Percentiles rank a stretch among this genome's conserved stretches.
These are phyloP conservation scores for Lacanobia oleracea DNA, from an alignment of 2,888 invertebrate genomes.

Conservation along the genomic window DNA sequence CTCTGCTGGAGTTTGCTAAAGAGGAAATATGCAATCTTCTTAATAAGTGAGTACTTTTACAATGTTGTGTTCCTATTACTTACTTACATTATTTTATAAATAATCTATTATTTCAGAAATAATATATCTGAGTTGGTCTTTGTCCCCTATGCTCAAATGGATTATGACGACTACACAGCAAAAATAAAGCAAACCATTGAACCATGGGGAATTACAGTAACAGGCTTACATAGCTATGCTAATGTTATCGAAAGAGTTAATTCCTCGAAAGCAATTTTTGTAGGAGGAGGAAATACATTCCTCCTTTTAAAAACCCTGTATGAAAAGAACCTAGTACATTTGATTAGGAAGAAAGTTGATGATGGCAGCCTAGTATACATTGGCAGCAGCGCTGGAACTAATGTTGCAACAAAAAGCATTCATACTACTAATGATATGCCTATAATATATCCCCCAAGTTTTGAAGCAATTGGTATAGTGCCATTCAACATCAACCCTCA, in stretches of 20 bases:
- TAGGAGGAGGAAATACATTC: constrained; percentile 96
- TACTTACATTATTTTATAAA: not conserved
- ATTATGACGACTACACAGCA: constrained; percentile 92
- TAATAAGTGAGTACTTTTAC: constrained; percentile 86
- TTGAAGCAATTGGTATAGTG: constrained; percentile 93
- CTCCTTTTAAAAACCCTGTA: constrained; percentile 93
- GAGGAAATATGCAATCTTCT: constrained; percentile 91
- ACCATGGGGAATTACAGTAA: constrained; percentile 92
- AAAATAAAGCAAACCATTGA: constrained; percentile 91
- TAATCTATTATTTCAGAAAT: constrained; percentile 87
- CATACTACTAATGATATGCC: constrained; percentile 97
- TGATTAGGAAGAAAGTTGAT: constrained; percentile 92
- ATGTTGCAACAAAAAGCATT: constrained; percentile 95
- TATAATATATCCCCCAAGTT: constrained; percentile 94
- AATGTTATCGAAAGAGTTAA: constrained; percentile 91
- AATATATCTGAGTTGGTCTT: constrained; percentile 92
- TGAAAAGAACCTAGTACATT: constrained; percentile 91
- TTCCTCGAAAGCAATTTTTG: constrained; percentile 93
- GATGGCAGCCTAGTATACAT: constrained; percentile 93
- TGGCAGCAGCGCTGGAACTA: constrained; percentile 95
- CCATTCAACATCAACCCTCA: constrained; percentile 97
- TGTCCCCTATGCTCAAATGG: constrained; percentile 93
- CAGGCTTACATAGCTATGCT: constrained; percentile 91
- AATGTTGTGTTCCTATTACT: not conserved
- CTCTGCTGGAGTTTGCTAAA: constrained; percentile 92